Evolutionary conservation across 2,113 vertebrate species (phyloP), one percentile per base, ranked within the genome.

Genomic region (Tursiops truncatus): DNA sequence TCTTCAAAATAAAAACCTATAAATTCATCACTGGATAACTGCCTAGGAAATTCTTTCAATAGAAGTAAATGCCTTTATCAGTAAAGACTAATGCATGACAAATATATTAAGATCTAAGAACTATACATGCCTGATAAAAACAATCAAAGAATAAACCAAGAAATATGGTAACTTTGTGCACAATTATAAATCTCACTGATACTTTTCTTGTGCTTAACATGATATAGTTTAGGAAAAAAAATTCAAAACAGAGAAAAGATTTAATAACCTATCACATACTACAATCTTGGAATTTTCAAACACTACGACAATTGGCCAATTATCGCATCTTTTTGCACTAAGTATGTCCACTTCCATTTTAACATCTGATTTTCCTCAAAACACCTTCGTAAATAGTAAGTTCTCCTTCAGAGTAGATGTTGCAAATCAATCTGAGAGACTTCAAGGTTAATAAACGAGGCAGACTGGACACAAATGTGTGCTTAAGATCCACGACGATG

Each of bases 1-100:
- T 65, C 31, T 92, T 92, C 90, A 88, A 92, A 88, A 81, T 82
- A 88, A 82, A 92, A 50, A 89, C 63, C 81, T 58, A 68, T 25
- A 89, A 93, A 68, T 73, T 82, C 68, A 96, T 76, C 36, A 74
- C 1, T 74, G 38, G 28, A 23, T 92, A 95, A 92, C 33, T 92
- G 23, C 33, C n/a, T 14, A 56, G 33, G 25, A 80, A 95, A 91
- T 80, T 80, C 21, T 63, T 60, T 87, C 73, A 91, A 47, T 0
- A 71, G 44, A 92, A 92, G 58, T n/a, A 95, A 95, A 95, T 58
- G 10, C 56, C 58, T 92, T 50, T 62, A 62, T 87, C 23, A 82
- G 25, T 58, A 92, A 87, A 95, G 81, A 82, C 36, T 88, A 56
- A 92, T 23, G 4, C 28, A 56, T 67, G 67, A 53, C 67, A 90